Conservation (phyloP, 2,113 vertebrate species). For the Mormyrus iriodes region DNA sequence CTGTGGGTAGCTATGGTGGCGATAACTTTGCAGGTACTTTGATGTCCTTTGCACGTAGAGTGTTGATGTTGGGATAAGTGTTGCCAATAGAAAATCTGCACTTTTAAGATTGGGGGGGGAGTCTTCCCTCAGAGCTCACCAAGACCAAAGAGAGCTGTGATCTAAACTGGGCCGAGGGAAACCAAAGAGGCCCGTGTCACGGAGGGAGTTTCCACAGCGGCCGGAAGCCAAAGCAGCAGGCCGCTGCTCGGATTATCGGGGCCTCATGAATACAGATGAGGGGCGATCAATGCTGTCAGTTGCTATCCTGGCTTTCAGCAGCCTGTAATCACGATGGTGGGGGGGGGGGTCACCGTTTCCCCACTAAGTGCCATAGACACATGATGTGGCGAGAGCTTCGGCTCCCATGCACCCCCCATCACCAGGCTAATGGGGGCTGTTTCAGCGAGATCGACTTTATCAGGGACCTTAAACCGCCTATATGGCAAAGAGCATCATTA, state of each 20-base stretch:
- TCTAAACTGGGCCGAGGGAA: neutral
- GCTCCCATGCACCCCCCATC: neutral
- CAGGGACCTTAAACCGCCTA: neutral
- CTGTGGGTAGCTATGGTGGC: neutral
- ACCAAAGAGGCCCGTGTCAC: too few species aligned
- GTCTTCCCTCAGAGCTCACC: neutral
- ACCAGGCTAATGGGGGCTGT: neutral
- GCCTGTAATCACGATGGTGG: neutral
- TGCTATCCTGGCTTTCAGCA: constrained; percentile 30
- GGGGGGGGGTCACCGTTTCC: neutral
- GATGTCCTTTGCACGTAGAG: neutral
- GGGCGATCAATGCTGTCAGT: constrained; percentile 46
- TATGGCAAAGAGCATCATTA: neutral
- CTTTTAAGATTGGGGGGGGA: neutral
- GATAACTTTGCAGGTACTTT: neutral
- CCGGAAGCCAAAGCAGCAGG: constrained; percentile 6
- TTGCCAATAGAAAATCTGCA: neutral
- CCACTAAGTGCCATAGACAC: neutral
- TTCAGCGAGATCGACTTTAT: neutral
- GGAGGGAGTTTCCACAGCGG: neutral
- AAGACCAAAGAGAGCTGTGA: neutral
- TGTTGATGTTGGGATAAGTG: neutral
- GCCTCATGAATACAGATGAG: constrained; percentile 26
- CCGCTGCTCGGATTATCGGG: constrained; percentile 40
- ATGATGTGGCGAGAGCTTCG: neutral